These are phyloP conservation scores for Drosophila novamexicana DNA, from an alignment of 1,140 invertebrate genomes.

Conservation along the genomic window DNA sequence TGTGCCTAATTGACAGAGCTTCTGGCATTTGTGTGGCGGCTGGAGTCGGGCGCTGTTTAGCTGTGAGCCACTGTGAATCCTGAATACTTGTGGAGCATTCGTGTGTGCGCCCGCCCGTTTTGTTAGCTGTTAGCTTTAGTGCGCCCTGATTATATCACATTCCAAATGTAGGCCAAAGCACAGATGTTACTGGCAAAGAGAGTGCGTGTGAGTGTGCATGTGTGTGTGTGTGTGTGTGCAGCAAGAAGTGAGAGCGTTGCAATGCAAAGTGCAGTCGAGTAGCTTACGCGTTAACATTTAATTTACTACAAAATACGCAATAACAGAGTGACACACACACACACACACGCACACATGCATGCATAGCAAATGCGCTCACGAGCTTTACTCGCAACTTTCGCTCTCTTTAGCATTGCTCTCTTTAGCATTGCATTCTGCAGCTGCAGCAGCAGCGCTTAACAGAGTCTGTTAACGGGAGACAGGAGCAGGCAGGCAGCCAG, in stretches of 20 bases:
- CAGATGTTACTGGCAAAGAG: conserved; percentile 47
- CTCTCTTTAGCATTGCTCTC: conserved; percentile 12
- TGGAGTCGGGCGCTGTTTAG: conserved; percentile 20
- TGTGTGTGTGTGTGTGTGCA: not conserved
- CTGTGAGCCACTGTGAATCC: conserved; percentile 24
- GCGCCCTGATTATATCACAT: conserved; percentile 83
- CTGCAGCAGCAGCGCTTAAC: conserved; percentile 20
- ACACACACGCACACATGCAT: conserved; percentile 1
- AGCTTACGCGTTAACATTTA: conserved; percentile 36
- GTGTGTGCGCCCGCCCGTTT: conserved; percentile 59
- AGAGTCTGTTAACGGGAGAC: not conserved
- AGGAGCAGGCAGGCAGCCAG: conserved; percentile 32
- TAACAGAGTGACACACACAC: conserved; percentile 16
- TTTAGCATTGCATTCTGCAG: conserved; percentile 34
- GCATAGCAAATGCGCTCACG: too few relatives aligned
- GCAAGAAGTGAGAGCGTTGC: conserved; percentile 13
- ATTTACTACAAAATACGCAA: conserved; percentile 42
- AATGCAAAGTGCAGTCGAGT: conserved; percentile 23
- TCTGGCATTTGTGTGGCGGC: conserved; percentile 34
- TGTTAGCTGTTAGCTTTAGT: conserved; percentile 60
- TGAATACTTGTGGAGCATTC: conserved; percentile 71
- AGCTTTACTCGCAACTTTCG: conserved; percentile 44
- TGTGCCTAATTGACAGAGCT: conserved; percentile 55
- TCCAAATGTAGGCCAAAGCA: conserved; percentile 83
- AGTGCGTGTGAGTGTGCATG: not conserved